These are phyloP conservation scores for Diarsia mendica DNA, from an alignment of 2,888 invertebrate species.

Conservation along the genomic window DNA sequence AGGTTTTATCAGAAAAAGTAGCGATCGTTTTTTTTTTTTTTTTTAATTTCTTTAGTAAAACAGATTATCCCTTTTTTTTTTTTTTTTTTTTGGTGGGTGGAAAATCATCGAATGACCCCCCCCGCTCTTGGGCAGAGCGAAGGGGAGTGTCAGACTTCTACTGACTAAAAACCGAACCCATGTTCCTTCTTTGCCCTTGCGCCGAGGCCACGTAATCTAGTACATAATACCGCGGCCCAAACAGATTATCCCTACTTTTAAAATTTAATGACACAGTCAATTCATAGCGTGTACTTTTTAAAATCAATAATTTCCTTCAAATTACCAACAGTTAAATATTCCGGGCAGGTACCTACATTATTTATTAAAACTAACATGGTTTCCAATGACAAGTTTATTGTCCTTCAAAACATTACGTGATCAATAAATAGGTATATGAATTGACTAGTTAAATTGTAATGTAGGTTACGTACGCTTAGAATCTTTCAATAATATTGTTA, in stretches of 20 bases:
- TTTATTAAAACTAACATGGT: slow-evolving; percentile 23
- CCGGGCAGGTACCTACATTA: background rate
- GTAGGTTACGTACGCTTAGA: background rate
- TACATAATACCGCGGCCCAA: too few relatives aligned
- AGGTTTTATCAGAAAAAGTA: background rate
- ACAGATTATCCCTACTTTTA: background rate
- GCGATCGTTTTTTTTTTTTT: background rate
- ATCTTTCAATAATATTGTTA: background rate
- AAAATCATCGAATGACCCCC: too few relatives aligned
- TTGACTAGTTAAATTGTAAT: slow-evolving; percentile 3
- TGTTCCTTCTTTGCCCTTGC: too few relatives aligned
- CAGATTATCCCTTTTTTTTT: too few relatives aligned
- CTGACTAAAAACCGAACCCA: too few relatives aligned
- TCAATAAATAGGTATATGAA: slow-evolving; percentile 22
- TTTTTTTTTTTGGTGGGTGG: too few relatives aligned
- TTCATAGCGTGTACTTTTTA: background rate
- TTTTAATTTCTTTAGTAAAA: background rate
- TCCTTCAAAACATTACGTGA: slow-evolving; percentile 28
- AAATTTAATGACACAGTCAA: background rate
- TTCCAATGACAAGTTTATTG: slow-evolving; percentile 11
- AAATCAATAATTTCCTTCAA: slow-evolving; percentile 11
- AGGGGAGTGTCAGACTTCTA: too few relatives aligned
- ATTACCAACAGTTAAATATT: background rate
- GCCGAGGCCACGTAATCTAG: too few relatives aligned
- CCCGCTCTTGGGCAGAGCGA: too few relatives aligned